Conservation (phyloP, 2,888 invertebrate species). For the Monochamus alternatus region DNA sequence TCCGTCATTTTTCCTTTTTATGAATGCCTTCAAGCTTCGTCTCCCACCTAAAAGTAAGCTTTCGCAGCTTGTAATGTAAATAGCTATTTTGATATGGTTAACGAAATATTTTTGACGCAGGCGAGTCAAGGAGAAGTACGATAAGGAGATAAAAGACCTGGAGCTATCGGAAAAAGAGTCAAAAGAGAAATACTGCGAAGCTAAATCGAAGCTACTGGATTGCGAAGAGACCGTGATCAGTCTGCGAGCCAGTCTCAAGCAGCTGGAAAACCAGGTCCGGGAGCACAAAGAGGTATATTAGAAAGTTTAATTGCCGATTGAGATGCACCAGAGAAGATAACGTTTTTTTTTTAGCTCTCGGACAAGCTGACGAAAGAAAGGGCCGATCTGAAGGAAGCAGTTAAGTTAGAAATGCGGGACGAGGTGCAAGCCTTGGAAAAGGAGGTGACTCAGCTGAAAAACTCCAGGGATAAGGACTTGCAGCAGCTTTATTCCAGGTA, state of each 20-base stretch:
- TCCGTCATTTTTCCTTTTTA: too few species aligned
- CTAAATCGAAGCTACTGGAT: slow-evolving; percentile 78
- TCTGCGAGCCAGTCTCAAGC: slow-evolving; percentile 76
- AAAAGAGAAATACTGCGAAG: slow-evolving; percentile 79
- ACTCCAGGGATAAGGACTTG: slow-evolving; percentile 82
- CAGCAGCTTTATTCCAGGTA: slow-evolving; percentile 87
- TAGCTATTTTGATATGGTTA: not conserved
- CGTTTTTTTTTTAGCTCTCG: slow-evolving; percentile 62
- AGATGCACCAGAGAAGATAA: too few species aligned
- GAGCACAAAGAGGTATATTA: slow-evolving; percentile 76
- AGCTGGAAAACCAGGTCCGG: slow-evolving; percentile 78
- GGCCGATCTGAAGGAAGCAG: slow-evolving; percentile 74
- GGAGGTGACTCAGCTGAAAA: slow-evolving; percentile 75
- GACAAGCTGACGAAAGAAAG: slow-evolving; percentile 74
- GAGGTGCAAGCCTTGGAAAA: slow-evolving; percentile 78
- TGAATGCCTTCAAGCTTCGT: too few species aligned
- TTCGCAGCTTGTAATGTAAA: too few species aligned
- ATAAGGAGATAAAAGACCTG: slow-evolving; percentile 79
- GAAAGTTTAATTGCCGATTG: too few species aligned
- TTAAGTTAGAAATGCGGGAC: slow-evolving; percentile 77
- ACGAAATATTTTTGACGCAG: slow-evolving; percentile 68
- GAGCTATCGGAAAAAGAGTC: slow-evolving; percentile 79
- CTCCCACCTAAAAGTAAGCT: too few species aligned
- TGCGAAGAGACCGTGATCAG: slow-evolving; percentile 77
- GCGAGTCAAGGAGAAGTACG: slow-evolving; percentile 84